Evolutionary conservation across 2,888 invertebrate genomes (phyloP).

Genomic region (Meteorus colon): DNA sequence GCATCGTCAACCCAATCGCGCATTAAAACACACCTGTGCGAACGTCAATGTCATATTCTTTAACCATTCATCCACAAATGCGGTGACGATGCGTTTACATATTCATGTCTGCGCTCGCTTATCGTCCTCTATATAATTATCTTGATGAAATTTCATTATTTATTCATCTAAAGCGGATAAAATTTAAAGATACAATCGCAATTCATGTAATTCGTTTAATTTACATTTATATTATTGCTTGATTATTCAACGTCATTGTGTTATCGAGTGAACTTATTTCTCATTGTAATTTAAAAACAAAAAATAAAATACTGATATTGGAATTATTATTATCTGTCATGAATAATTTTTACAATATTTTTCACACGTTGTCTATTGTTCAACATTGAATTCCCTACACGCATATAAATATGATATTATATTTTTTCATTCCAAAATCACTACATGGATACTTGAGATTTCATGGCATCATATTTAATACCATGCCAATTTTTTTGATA

Average conservation of each 20-base stretch:
- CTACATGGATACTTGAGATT: conserved; percentile 26
- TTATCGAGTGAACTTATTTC: neutral
- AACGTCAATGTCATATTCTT: conserved; percentile 8
- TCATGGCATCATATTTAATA: conserved; percentile 48
- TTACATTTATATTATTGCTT: conserved; percentile 3
- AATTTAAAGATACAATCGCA: neutral
- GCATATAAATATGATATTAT: too few species aligned
- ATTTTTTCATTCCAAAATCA: conserved; percentile 1
- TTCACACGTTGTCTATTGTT: too few species aligned
- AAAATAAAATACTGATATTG: too few species aligned
- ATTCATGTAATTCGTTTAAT: neutral
- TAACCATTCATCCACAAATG: conserved; percentile 7
- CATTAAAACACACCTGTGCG: conserved; percentile 52
- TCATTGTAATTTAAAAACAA: too few species aligned
- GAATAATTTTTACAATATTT: too few species aligned
- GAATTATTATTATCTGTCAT: too few species aligned
- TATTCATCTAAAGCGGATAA: neutral
- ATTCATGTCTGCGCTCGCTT: conserved; percentile 3
- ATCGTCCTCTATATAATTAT: neutral
- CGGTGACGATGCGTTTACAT: conserved; percentile 1
- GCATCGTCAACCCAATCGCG: conserved; percentile 54
- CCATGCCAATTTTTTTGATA: conserved; percentile 63
- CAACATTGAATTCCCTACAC: too few species aligned
- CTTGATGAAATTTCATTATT: neutral
- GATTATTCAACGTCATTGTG: neutral